Base-by-base conservation (phyloP, 1,140 invertebrate genomes). In the Trachymyrmex septentrionalis region DNA sequence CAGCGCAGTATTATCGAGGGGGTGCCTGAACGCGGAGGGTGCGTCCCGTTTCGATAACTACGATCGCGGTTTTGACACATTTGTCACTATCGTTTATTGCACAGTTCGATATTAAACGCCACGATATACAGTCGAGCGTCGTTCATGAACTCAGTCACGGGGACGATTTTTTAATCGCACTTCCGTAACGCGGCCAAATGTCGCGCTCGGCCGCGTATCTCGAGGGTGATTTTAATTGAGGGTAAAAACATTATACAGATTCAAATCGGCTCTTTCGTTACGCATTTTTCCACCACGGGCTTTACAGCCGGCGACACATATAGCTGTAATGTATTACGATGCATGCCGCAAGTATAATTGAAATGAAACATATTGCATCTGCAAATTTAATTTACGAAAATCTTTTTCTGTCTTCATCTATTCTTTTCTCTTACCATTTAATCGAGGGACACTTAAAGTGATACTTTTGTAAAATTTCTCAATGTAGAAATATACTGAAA, bases 41-140 rank as follows among this genome's bases (percentile, higher is more conserved):
- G 66, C 64, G 77, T 38, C 64, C 64, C 77, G 55, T 84, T 84
- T 84, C 69, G 80, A 84, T 84, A 84, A 84, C 85, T 89, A 85
- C 75, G 63, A 87, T 90, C 80, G 89, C 81, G 89, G 89, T 87
- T 91, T 91, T 76, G 67, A 80, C 89, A 78, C 87, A 88, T 90
- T 87, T 91, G 90, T 91, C 89, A 87, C 69, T 55, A 59, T 77
- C 81, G 87, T 91, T 91, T 91, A 91, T 90, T 81, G 80, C 75
- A 48, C 73, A 61, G 71, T 82, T 69, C 76, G 81, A 85, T 87
- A 87, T 89, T 90, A 77, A 80, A 78, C 73, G 50, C 76, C 73
- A n/a, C 53, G 73, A 67, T 73, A 72, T 76, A 80, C 76, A 80
- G 72, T 85, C 66, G 50, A 34, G 44, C 27, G 27, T 48, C 50